phyloP scores from a whole-genome alignment of 2,888 invertebrate species.

The Lumbricus terrestris region DNA sequence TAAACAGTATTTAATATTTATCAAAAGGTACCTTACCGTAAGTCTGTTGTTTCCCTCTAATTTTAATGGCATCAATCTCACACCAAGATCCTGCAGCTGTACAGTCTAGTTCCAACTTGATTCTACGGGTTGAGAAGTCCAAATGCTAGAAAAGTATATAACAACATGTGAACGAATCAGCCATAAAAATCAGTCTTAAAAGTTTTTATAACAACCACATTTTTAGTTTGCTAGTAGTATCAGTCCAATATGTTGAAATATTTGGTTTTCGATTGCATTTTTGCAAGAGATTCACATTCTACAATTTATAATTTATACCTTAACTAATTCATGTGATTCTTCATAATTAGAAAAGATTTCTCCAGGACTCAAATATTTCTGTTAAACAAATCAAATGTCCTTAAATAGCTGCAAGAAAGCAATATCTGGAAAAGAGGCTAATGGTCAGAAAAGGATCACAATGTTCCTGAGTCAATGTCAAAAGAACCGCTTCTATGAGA shows the following conservation, averaged over 20 bases:
- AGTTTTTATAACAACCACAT: not conserved
- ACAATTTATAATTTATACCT: not conserved
- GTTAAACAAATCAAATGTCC: too few relatives aligned
- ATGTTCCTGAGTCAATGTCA: too few relatives aligned
- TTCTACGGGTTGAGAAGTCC: constrained; percentile 17
- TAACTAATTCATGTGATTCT: too few relatives aligned
- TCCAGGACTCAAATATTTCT: too few relatives aligned
- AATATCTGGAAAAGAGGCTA: too few relatives aligned
- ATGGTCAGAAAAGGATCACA: too few relatives aligned
- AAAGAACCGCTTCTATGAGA: too few relatives aligned
- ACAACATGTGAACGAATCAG: not conserved
- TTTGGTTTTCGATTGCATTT: not conserved
- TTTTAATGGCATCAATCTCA: constrained; percentile 48
- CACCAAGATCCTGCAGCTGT: constrained; percentile 43
- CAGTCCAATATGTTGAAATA: not conserved
- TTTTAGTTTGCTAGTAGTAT: not conserved
- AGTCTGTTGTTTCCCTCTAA: constrained; percentile 25
- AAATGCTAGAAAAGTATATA: not conserved
- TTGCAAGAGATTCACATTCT: not conserved
- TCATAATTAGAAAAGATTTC: too few relatives aligned
- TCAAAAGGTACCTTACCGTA: not conserved
- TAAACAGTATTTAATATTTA: not conserved
- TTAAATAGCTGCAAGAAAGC: too few relatives aligned
- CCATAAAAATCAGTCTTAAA: not conserved
- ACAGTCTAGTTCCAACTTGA: constrained; percentile 46